phyloP scores from a whole-genome alignment of 2,888 invertebrate species.

The Cyclophora punctaria region DNA sequence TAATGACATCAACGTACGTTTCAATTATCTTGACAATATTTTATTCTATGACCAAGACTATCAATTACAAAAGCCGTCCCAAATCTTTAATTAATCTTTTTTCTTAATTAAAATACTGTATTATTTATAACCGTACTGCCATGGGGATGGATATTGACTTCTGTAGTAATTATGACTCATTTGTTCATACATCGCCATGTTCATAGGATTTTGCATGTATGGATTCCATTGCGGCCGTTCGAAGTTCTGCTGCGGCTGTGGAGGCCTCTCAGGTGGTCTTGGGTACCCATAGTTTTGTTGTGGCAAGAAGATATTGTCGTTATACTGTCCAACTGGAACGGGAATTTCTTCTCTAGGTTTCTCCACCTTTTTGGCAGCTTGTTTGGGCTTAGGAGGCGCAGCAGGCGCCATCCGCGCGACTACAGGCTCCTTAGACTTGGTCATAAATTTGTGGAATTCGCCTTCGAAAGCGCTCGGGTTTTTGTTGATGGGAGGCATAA shows the following conservation, averaged over 20 bases:
- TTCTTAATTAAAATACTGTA: too few species aligned
- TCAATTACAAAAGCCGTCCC: too few species aligned
- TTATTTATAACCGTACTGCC: slow-evolving; percentile 49
- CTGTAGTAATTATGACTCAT: slow-evolving; percentile 44
- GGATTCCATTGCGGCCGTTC: slow-evolving; percentile 32
- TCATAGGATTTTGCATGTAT: slow-evolving; percentile 24
- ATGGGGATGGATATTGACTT: slow-evolving; percentile 56
- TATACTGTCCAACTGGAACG: slow-evolving; percentile 56
- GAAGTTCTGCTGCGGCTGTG: slow-evolving; percentile 1
- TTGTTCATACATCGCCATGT: slow-evolving; percentile 32
- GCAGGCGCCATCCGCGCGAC: neutral
- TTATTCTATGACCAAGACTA: too few species aligned
- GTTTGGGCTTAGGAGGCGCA: neutral
- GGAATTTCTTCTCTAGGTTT: slow-evolving; percentile 19
- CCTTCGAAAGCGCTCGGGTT: slow-evolving; percentile 59
- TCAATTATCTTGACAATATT: slow-evolving; percentile 1
- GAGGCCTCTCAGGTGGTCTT: slow-evolving; percentile 13
- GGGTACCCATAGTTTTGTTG: slow-evolving; percentile 6
- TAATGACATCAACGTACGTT: too few species aligned
- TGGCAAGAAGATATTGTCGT: slow-evolving; percentile 52
- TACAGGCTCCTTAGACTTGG: slow-evolving; percentile 1
- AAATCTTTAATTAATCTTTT: too few species aligned
- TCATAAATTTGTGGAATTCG: slow-evolving; percentile 63
- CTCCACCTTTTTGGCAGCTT: neutral
- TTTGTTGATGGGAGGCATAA: slow-evolving; percentile 48